A percentile compares a stretch with the other conserved stretches of the same genome.
These are phyloP conservation scores for Struthio camelus DNA, from an alignment of 2,113 vertebrate species.

Conservation along the genomic window DNA sequence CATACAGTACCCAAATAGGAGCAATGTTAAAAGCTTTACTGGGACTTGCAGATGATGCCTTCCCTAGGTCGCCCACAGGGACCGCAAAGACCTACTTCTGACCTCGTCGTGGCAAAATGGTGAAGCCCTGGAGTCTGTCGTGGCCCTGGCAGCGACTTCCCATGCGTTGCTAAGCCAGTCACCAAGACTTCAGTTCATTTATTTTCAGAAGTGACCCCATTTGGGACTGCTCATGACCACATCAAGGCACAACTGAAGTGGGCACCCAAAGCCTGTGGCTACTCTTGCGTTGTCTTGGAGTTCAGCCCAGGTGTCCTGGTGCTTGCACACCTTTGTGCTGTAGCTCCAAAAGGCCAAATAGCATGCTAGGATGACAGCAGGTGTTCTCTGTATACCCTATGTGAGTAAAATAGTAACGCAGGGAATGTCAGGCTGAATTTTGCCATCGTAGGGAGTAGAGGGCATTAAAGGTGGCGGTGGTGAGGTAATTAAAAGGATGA, in stretches of 20 bases:
- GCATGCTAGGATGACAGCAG: neutral
- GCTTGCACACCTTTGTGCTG: neutral
- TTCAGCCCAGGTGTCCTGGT: neutral
- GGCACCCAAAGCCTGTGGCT: neutral
- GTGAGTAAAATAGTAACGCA: accelerated
- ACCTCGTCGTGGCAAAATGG: neutral
- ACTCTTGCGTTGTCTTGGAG: neutral
- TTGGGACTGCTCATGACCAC: neutral
- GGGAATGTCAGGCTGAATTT: neutral
- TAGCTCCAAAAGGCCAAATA: neutral
- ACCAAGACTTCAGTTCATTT: neutral
- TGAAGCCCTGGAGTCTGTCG: neutral
- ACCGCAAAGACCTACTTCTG: neutral
- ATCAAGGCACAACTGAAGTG: neutral
- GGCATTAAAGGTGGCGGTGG: neutral
- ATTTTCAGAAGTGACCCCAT: neutral
- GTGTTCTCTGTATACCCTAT: neutral
- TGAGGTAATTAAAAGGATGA: neutral
- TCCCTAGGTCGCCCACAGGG: neutral
- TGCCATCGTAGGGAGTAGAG: accelerated
- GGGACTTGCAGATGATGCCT: neutral
- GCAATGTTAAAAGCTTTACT: neutral
- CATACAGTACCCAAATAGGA: neutral
- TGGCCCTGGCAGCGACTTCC: neutral
- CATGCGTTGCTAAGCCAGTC: accelerated